Base-by-base conservation (phyloP, 2,888 invertebrate species). In the Pharmacophagus antenor region DNA sequence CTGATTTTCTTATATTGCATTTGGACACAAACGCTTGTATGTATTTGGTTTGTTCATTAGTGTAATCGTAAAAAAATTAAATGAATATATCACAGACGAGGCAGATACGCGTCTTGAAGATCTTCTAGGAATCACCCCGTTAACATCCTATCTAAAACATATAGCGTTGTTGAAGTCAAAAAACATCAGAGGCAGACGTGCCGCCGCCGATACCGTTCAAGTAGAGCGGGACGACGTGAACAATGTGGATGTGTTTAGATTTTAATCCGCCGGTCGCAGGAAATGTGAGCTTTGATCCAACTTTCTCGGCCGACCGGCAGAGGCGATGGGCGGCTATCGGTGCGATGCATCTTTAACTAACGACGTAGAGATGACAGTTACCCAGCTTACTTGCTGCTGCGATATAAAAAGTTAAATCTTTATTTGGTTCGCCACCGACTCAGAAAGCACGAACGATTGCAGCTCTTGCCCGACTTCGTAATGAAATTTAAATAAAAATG, bases 171-270 rank as follows among this genome's bases (percentile, higher is more conserved):
- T 31, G 10, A 31, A 31, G 31, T 15, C 15, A 2, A 31, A n/a
- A 31, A 31, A 12, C 31, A 10, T 31, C 15, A 31, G 15, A 31
- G 31, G 12, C 15, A 10, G 1, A 18, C 21, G 18, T 31, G 25
- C 18, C 15, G n/a, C 22, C 41, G 55, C 37, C 41, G 41, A 23
- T 37, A 23, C 18, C 20, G 50, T 42, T n/a, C 23, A 50, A 23
- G 48, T 48, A 8, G 25, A 50, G 41, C 21, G 22, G 44, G 25
- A 50, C 56, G 42, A 44, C 12, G 27, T 51, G 31, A 51, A 53
- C 58, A 58, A 52, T 47, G 57, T 51, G 31, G 37, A 37, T 22
- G 47, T 52, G 52, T 58, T 52, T 52, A 52, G 58, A 58, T 58
- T 51, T 12, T 20, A 21, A 57, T 57, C 57, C 22, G 44, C 8